A percentile compares a stretch with the other conserved stretches of the same genome.
These are phyloP conservation scores for Rhopalosiphum nymphaeae DNA, from an alignment of 2,888 invertebrate species.

Conservation along the genomic window DNA sequence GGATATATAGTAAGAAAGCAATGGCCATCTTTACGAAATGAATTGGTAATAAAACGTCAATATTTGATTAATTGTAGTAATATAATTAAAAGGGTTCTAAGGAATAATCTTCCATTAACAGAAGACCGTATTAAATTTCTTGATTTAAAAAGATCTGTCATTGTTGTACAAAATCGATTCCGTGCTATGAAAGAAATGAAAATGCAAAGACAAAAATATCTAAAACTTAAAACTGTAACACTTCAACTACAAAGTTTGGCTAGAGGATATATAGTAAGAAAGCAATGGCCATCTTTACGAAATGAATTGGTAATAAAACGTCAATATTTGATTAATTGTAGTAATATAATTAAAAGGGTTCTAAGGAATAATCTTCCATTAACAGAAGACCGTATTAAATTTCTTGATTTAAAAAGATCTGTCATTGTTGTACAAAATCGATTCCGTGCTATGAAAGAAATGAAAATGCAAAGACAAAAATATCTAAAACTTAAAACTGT, in stretches of 20 bases:
- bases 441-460: conserved; percentile 47
- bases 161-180: conserved; percentile 48
- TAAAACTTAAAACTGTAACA: conserved; percentile 29
- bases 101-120: conserved; percentile 46
- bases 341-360: conserved; percentile 47
- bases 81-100: conserved; percentile 37
- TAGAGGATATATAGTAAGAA: conserved; percentile 46
- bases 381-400: conserved; percentile 20
- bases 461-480: conserved; percentile 26
- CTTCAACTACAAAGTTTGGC: conserved; percentile 54
- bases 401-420: conserved; percentile 1
- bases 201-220: conserved; percentile 23
- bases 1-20: conserved; percentile 46
- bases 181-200: conserved; percentile 48
- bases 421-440: conserved; percentile 28
- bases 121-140: conserved; percentile 34
- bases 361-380: conserved; percentile 34
- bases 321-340: not conserved
- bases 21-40: conserved; percentile 7
- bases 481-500: conserved; percentile 44
- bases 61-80: conserved; percentile 14
- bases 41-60: not conserved
- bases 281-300: conserved; percentile 27
- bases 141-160: not conserved
- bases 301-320: not conserved